A percentile compares a stretch with the other conserved stretches of the same genome.
phyloP scores from a whole-genome alignment of 2,888 invertebrate species.

The Ellobium chinense region DNA sequence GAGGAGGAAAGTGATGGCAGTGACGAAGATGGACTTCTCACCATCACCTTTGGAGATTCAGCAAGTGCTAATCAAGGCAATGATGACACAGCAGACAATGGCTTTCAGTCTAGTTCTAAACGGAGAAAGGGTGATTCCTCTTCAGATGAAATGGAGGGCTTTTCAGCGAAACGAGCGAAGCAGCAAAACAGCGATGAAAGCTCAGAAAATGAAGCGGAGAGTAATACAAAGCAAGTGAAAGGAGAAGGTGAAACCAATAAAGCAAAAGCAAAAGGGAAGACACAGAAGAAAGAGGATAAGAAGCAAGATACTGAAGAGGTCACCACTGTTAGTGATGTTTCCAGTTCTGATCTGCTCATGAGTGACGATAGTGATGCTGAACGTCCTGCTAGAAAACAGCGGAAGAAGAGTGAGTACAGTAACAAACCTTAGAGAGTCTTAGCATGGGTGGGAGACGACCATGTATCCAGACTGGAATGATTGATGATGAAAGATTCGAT shows the following conservation, averaged over 20 bases:
- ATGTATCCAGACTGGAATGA: too few species aligned
- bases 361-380: slow-evolving; percentile 41
- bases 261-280: neutral
- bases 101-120: neutral
- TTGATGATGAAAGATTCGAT: too few species aligned
- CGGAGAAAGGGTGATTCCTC: neutral
- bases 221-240: neutral
- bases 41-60: neutral
- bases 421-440: neutral
- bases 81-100: neutral
- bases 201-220: neutral
- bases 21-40: slow-evolving; percentile 15
- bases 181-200: neutral
- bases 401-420: slow-evolving; percentile 46
- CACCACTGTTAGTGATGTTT: slow-evolving; percentile 4
- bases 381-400: slow-evolving; percentile 5
- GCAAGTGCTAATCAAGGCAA: neutral
- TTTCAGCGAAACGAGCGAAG: too few species aligned
- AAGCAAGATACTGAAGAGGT: neutral
- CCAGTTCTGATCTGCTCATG: slow-evolving; percentile 42
- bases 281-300: neutral
- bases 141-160: neutral
- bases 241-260: neutral
- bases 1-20: slow-evolving; percentile 22
- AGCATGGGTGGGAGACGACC: slow-evolving; percentile 29